Conservation (phyloP, 2,888 invertebrate species). For the Dysmachus trigonus region DNA sequence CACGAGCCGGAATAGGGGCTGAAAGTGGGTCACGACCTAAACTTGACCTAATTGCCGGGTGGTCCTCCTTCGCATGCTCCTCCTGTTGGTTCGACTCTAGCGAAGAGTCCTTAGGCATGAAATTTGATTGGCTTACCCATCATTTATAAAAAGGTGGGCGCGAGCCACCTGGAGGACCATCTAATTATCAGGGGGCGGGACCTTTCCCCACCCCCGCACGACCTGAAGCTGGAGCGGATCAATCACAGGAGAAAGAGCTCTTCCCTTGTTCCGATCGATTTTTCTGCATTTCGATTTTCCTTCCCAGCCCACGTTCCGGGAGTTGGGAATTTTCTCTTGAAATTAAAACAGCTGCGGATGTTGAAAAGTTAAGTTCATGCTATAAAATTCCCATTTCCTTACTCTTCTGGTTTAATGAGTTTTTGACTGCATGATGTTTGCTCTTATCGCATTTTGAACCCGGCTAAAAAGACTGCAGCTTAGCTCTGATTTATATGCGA, state of each 20-base stretch:
- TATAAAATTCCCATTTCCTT: not conserved
- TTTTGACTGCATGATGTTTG: not conserved
- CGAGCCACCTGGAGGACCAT: not conserved
- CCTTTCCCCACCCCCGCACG: not conserved
- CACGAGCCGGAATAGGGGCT: not conserved
- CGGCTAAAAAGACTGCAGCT: not conserved
- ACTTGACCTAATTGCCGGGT: conserved; percentile 39
- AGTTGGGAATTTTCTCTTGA: not conserved
- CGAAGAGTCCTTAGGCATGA: not conserved
- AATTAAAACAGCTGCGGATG: not conserved
- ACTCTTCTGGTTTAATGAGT: not conserved
- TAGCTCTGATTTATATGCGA: not conserved
- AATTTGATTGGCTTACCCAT: not conserved
- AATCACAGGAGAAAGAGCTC: not conserved
- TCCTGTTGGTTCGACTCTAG: not conserved
- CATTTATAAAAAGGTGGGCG: not conserved
- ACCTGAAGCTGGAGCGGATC: not conserved
- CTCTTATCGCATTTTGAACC: not conserved
- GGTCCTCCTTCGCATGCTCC: not conserved
- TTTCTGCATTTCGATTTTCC: not conserved
- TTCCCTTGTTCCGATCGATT: conserved; percentile 10
- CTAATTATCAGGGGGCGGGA: not conserved
- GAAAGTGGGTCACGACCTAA: conserved; percentile 44
- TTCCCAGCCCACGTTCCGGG: not conserved
- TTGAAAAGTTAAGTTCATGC: not conserved